phyloP scores from a whole-genome alignment of 1,140 invertebrate genomes.

The Drosophila sulfurigaster region DNA sequence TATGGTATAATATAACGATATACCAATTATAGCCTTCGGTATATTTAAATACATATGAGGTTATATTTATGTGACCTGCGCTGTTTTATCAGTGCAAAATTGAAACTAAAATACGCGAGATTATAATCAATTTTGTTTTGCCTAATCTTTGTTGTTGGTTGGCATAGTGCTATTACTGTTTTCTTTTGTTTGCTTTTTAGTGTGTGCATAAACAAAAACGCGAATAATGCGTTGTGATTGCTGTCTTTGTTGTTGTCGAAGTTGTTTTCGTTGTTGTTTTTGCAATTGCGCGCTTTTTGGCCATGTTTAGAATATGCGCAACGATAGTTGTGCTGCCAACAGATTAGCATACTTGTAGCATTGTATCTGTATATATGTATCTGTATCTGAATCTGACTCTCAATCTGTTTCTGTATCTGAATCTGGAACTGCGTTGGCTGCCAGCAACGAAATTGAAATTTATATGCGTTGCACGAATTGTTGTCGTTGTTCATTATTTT shows the following conservation, averaged over 20 bases:
- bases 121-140: conserved; percentile 34
- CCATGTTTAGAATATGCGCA: conserved; percentile 30
- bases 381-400: conserved; percentile 6
- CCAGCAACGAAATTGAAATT: conserved; percentile 29
- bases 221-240: conserved; percentile 31
- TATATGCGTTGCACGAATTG: conserved; percentile 37
- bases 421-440: conserved; percentile 4
- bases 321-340: conserved; percentile 8
- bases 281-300: conserved; percentile 33
- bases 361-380: conserved; percentile 1
- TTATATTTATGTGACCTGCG: conserved; percentile 7
- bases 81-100: conserved; percentile 30
- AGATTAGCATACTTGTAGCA: conserved; percentile 20
- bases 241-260: conserved; percentile 8
- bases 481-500: neutral
- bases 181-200: conserved; percentile 17
- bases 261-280: conserved; percentile 7
- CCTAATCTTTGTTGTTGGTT: conserved; percentile 30
- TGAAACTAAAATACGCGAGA: conserved; percentile 21
- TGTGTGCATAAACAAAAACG: conserved; percentile 50
- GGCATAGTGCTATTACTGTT: neutral
- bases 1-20: too few species aligned
- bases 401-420: neutral
- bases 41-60: too few species aligned
- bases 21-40: too few species aligned